These are phyloP conservation scores for Rhamnusium bicolor DNA, from an alignment of 2,888 invertebrate genomes.

Conservation along the genomic window DNA sequence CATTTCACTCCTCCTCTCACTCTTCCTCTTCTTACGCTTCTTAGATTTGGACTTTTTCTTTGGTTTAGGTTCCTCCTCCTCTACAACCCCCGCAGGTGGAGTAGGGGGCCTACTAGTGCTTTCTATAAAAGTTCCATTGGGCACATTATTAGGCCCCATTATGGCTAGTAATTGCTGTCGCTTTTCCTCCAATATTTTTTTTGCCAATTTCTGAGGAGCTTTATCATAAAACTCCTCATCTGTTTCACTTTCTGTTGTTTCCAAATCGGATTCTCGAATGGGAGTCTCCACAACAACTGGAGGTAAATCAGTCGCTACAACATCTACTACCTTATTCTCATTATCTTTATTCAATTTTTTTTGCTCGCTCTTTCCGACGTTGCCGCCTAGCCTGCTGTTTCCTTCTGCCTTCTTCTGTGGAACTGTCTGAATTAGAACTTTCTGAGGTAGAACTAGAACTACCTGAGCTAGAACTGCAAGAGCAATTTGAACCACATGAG, in stretches of 20 bases:
- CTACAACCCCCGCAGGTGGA: constrained; percentile 71
- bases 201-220: constrained; percentile 83
- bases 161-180: constrained; percentile 80
- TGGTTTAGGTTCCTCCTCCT: constrained; percentile 71
- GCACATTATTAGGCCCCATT: constrained; percentile 74
- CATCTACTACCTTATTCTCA: constrained; percentile 72
- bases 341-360: constrained; percentile 65
- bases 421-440: constrained; percentile 76
- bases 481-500: constrained; percentile 88
- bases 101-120: constrained; percentile 77
- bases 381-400: constrained; percentile 70
- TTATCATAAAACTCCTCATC: constrained; percentile 92
- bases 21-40: constrained; percentile 73
- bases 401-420: constrained; percentile 74
- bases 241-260: constrained; percentile 88
- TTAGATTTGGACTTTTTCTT: constrained; percentile 78
- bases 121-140: constrained; percentile 73
- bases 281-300: constrained; percentile 72
- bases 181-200: constrained; percentile 83
- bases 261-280: constrained; percentile 87
- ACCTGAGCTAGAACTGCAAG: constrained; percentile 83
- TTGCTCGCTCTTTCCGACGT: constrained; percentile 66
- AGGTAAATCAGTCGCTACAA: constrained; percentile 67
- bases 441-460: constrained; percentile 70
- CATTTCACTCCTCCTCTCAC: constrained; percentile 64